Conservation (phyloP, 2,888 invertebrate genomes). For the Drosophila pseudotakahashii region DNA sequence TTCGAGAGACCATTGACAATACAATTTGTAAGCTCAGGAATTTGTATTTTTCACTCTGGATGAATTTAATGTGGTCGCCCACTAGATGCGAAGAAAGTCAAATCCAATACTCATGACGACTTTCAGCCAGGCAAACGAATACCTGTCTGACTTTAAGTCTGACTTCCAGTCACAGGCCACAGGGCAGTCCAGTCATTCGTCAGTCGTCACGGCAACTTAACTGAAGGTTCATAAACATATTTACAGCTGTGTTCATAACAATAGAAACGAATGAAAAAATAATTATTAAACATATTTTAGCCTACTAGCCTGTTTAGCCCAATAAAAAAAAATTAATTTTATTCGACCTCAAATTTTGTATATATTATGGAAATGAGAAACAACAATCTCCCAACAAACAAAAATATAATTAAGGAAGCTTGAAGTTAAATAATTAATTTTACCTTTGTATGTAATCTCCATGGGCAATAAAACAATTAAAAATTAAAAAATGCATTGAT, state of each 20-base stretch:
- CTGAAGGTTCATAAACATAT: constrained; percentile 17
- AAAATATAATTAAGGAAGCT: too few species aligned
- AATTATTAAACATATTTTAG: background rate
- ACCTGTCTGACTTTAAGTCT: constrained; percentile 33
- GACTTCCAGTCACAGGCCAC: constrained; percentile 44
- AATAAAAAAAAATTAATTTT: too few species aligned
- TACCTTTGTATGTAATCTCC: too few species aligned
- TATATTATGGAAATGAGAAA: too few species aligned
- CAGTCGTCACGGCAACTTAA: constrained; percentile 63
- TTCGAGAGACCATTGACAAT: background rate
- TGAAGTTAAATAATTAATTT: too few species aligned
- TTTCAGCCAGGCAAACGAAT: constrained; percentile 35
- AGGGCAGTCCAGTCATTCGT: constrained; percentile 52
- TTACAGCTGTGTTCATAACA: background rate
- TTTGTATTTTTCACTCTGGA: constrained; percentile 19
- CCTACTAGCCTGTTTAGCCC: too few species aligned
- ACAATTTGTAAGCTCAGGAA: constrained; percentile 19
- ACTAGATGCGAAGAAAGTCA: constrained; percentile 40
- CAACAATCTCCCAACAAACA: too few species aligned
- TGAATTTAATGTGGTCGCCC: constrained; percentile 59
- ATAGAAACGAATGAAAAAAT: background rate
- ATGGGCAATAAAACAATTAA: too few species aligned
- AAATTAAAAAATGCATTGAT: too few species aligned
- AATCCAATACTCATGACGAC: constrained; percentile 15
- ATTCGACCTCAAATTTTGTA: too few species aligned